phyloP scores from a whole-genome alignment of 2,888 invertebrate genomes.

The Yponomeuta sedellus region DNA sequence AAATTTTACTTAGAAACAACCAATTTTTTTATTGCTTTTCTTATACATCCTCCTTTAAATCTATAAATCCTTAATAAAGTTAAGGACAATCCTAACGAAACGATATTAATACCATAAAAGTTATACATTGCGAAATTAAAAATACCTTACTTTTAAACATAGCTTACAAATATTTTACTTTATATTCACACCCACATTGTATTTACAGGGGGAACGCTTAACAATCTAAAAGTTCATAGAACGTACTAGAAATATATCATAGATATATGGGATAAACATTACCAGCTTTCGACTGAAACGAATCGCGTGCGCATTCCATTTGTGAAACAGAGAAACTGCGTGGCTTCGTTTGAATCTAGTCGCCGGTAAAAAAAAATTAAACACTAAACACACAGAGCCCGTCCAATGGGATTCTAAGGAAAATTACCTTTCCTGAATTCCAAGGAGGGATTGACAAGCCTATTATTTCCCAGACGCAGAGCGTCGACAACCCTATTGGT shows the following conservation, averaged over 20 bases:
- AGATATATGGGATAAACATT: conserved; percentile 97
- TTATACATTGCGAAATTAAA: background rate
- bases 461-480: conserved; percentile 38
- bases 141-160: background rate
- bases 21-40: conserved; percentile 1
- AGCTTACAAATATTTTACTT: background rate
- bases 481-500: conserved; percentile 31
- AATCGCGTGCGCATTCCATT: conserved; percentile 29
- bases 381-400: conserved; percentile 52
- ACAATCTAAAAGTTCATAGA: conserved; percentile 87
- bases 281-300: conserved; percentile 74
- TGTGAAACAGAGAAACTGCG: conserved; percentile 26
- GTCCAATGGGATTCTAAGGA: conserved; percentile 66
- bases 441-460: conserved; percentile 60
- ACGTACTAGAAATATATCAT: conserved; percentile 98
- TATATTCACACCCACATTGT: conserved; percentile 16
- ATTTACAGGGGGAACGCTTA: conserved; percentile 36
- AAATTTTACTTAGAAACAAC: conserved; percentile 39
- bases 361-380: conserved; percentile 63
- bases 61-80: background rate
- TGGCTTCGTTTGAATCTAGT: conserved; percentile 42
- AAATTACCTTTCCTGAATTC: conserved; percentile 76
- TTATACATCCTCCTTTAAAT: conserved; percentile 10
- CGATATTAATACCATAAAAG: too few relatives aligned
- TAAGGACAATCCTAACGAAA: background rate